phyloP scores from a whole-genome alignment of 2,888 invertebrate species.

The Chaitophorus viminalis region DNA sequence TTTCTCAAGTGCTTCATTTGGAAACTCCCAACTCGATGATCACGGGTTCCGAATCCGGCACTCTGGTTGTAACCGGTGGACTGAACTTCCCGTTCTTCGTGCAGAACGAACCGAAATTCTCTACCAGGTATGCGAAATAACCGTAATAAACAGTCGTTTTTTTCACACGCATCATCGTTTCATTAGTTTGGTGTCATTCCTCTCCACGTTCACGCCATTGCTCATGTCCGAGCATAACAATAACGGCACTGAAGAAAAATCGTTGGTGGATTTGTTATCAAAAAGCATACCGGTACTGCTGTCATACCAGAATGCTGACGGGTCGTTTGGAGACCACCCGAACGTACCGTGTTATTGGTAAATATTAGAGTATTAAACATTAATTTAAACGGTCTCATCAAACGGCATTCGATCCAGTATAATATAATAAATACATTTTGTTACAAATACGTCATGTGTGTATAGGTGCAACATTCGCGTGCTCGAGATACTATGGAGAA shows the following conservation, averaged over 20 bases:
- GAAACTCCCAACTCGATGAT: conserved; percentile 75
- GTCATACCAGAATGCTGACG: conserved; percentile 74
- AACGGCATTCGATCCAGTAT: neutral
- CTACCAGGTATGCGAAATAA: conserved; percentile 10
- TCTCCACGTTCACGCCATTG: conserved; percentile 72
- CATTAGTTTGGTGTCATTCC: conserved; percentile 68
- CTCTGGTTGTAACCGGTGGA: conserved; percentile 74
- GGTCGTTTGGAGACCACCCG: conserved; percentile 76
- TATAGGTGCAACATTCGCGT: conserved; percentile 71
- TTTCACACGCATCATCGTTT: conserved; percentile 30
- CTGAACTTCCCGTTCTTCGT: conserved; percentile 70
- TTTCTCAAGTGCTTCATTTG: conserved; percentile 76
- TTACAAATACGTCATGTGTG: neutral
- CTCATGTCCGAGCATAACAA: conserved; percentile 70
- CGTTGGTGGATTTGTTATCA: conserved; percentile 38
- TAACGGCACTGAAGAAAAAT: conserved; percentile 56
- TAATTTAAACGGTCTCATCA: neutral
- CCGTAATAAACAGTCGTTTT: neutral
- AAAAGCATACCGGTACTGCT: conserved; percentile 70
- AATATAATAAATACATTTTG: neutral
- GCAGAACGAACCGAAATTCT: conserved; percentile 59
- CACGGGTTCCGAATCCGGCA: conserved; percentile 75
- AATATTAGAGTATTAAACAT: conserved; percentile 10
- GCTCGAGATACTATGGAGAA: conserved; percentile 73
- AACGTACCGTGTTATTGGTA: conserved; percentile 73